These are phyloP conservation scores for Meiosimyza platycephala DNA, from an alignment of 2,888 invertebrate species.

Conservation along the genomic window DNA sequence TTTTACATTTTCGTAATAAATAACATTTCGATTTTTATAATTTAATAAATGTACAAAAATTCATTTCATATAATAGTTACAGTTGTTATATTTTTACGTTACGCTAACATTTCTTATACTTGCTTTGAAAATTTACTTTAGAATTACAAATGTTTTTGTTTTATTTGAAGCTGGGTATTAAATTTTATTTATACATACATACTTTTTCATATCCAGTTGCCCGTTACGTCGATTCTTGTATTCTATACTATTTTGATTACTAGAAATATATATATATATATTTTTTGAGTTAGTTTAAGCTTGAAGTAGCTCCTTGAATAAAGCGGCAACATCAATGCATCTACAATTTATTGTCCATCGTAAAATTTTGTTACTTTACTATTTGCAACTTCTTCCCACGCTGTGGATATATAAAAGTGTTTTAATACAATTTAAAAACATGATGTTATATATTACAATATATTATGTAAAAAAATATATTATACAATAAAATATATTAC, in stretches of 20 bases:
- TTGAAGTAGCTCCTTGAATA: conserved; percentile 20
- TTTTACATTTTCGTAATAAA: conserved; percentile 19
- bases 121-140: conserved; percentile 17
- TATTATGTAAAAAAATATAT: too few species aligned
- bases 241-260: conserved; percentile 40
- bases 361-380: conserved; percentile 72
- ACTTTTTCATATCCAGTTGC: conserved; percentile 29
- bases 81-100: conserved; percentile 13
- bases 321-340: conserved; percentile 27
- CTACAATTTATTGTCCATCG: conserved; percentile 68
- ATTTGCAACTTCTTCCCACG: conserved; percentile 79
- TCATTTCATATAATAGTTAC: conserved; percentile 18
- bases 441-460: too few species aligned
- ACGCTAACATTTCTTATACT: conserved; percentile 17
- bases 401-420: conserved; percentile 68
- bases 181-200: conserved; percentile 20
- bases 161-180: conserved; percentile 1
- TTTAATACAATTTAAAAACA: too few species aligned
- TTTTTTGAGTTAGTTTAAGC: conserved; percentile 23
- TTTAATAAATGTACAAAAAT: conserved; percentile 34
- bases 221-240: conserved; percentile 21
- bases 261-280: conserved; percentile 36
- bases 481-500: too few species aligned
- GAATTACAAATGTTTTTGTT: conserved; percentile 6
- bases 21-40: conserved; percentile 13